Evolutionary conservation across 2,888 invertebrate genomes (phyloP).

Genomic region (Pinctada fucata): DNA sequence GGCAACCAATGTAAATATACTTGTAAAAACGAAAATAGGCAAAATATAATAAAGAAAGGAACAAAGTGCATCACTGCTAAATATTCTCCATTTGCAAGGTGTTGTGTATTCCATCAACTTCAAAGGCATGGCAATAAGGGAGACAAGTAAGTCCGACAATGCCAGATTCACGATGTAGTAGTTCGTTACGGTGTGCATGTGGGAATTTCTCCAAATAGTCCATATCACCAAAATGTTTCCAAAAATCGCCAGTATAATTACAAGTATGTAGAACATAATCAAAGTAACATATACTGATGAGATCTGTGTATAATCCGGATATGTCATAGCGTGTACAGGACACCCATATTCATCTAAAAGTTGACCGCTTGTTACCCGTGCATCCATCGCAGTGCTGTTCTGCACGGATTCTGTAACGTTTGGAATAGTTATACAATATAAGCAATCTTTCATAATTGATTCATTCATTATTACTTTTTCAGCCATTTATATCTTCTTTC

Average conservation of each 20-base stretch:
- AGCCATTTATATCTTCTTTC: no score
- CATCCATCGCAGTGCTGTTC: no score
- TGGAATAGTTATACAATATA: no score
- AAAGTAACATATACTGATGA: constrained; percentile 67
- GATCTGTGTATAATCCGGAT: constrained; percentile 72
- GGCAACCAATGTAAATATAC: constrained; percentile 77
- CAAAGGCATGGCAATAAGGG: constrained; percentile 77
- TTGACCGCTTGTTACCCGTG: no score
- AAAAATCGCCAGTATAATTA: constrained; percentile 73
- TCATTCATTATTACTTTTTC: no score
- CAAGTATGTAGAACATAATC: constrained; percentile 71
- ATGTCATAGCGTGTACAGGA: background rate
- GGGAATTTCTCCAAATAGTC: constrained; percentile 76
- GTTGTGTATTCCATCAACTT: constrained; percentile 78
- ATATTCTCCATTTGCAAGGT: constrained; percentile 75
- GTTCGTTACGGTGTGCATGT: constrained; percentile 78
- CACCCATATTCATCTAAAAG: constrained; percentile 22
- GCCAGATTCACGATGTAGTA: constrained; percentile 78
- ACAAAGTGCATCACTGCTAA: constrained; percentile 75
- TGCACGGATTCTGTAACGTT: no score
- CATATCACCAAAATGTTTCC: constrained; percentile 77
- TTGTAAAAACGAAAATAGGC: constrained; percentile 78
- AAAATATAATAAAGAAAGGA: constrained; percentile 75
- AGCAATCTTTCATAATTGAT: no score
- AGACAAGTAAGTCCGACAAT: constrained; percentile 77